Percentiles rank a stretch among this genome's conserved stretches.
These are phyloP conservation scores for Halcyon badia DNA, from an alignment of 2,797 vertebrate species.

Conservation along the genomic window DNA sequence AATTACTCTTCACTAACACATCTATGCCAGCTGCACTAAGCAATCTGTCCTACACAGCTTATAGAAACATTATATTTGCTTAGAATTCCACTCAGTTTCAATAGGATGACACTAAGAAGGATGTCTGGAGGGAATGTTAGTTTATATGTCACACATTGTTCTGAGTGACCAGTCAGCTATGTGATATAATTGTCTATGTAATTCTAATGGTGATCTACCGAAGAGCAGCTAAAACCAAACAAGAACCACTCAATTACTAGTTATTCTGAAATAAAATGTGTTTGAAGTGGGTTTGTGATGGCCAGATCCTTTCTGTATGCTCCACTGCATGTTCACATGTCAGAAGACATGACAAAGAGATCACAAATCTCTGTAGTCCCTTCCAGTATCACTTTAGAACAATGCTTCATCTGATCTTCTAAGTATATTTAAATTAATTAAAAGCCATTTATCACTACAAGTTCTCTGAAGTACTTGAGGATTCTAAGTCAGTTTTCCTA, in stretches of 20 bases:
- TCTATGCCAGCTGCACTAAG: background rate
- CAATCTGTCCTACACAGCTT: background rate
- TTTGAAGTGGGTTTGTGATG: background rate
- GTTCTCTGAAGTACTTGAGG: slow-evolving; percentile 43
- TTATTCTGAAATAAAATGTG: background rate
- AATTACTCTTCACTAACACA: slow-evolving; percentile 1
- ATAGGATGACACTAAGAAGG: background rate
- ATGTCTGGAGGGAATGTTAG: background rate
- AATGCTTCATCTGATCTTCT: slow-evolving; percentile 36
- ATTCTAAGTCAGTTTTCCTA: slow-evolving; percentile 10
- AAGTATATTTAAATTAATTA: slow-evolving; percentile 65
- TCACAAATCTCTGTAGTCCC: background rate
- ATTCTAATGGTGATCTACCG: background rate
- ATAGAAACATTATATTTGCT: slow-evolving; percentile 11
- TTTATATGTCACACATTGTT: background rate
- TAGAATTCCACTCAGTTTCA: slow-evolving; percentile 28
- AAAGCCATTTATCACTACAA: slow-evolving; percentile 61
- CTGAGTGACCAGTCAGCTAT: slow-evolving; percentile 3
- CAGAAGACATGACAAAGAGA: background rate
- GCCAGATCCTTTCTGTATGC: background rate
- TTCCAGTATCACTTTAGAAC: slow-evolving; percentile 27
- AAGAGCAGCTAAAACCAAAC: background rate
- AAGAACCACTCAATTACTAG: background rate
- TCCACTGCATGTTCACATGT: background rate
- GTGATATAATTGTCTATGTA: background rate